Conservation (phyloP, 2,888 invertebrate species). For the Drosophila sordidapex region DNA sequence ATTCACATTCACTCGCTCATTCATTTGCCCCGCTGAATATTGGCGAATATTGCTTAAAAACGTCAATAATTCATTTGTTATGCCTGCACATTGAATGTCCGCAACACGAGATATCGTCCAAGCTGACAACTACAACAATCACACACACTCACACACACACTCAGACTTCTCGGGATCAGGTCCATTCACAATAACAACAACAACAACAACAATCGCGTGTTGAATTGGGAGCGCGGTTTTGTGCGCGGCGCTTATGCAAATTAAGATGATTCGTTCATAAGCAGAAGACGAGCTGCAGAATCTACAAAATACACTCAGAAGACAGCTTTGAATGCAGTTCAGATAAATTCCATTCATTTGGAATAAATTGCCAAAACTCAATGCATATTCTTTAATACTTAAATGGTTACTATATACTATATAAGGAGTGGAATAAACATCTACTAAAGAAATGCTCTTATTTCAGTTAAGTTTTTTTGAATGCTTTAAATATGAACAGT, state of each 20-base stretch:
- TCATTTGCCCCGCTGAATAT: conserved; percentile 64
- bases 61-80: conserved; percentile 85
- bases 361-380: too few species aligned
- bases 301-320: conserved; percentile 4
- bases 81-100: conserved; percentile 84
- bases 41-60: conserved; percentile 84
- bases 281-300: conserved; percentile 4
- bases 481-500: too few species aligned
- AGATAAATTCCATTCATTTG: background rate
- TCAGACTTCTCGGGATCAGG: conserved; percentile 8
- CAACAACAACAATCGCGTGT: conserved; percentile 52
- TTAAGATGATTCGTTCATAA: conserved; percentile 58
- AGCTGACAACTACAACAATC: conserved; percentile 7
- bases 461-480: background rate
- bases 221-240: conserved; percentile 76
- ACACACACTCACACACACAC: background rate
- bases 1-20: background rate
- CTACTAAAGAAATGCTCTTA: background rate
- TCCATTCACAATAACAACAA: background rate
- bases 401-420: background rate
- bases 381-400: background rate
- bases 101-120: conserved; percentile 80
- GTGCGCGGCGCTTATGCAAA: conserved; percentile 73
- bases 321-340: conserved; percentile 4
- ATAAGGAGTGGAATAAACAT: background rate